Evolutionary conservation across 2,113 vertebrate species (phyloP), one percentile per base, ranked within the genome.

Genomic region (Macquaria ambigua): DNA sequence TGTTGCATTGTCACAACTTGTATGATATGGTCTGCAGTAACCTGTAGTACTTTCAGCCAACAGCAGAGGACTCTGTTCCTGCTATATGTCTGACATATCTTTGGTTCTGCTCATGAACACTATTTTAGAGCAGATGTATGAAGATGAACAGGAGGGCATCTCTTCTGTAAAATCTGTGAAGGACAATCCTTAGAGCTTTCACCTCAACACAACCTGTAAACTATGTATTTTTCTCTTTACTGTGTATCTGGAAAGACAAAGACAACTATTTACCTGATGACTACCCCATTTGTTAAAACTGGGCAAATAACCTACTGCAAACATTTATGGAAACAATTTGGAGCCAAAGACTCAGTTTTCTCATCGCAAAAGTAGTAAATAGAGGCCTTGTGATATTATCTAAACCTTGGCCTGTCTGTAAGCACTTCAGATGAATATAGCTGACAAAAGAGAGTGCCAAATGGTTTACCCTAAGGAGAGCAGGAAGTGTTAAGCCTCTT

Each of bases 61-160:
- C 93, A 94, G 90, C 90, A 93, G 92, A 94, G 92, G 92, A 46
- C 92, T 90, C 93, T 87, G 75, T 88, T 81, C 80, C 87, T 83
- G 81, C 73, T 67, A 53, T 76, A 53, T 59, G 31, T 58, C 46
- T 73, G 69, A 82, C 39, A 72, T 56, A 31, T 56, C 58, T 31
- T 62, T 79, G 39, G 46, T 20, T 71, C 37, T 71, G 66, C 31
- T 78, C 53, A 84, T 77, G 82, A 75, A 67, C 23, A 71, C 55
- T 43, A 58, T 61, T 84, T 68, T 39, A 77, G 43, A 72, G 63
- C 2, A 70, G 20, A 88, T 81, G 50, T 25, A 79, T 64, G 41
- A 16, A 58, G 34, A 82, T 68, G 31, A 81, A 70, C 39, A 68
- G 20, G 12, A 14, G 10, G n/a, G 0, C 2, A 75, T 31, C 3